Conservation (phyloP, 1,140 invertebrate species). For the Rhizoglyphus robini region DNA sequence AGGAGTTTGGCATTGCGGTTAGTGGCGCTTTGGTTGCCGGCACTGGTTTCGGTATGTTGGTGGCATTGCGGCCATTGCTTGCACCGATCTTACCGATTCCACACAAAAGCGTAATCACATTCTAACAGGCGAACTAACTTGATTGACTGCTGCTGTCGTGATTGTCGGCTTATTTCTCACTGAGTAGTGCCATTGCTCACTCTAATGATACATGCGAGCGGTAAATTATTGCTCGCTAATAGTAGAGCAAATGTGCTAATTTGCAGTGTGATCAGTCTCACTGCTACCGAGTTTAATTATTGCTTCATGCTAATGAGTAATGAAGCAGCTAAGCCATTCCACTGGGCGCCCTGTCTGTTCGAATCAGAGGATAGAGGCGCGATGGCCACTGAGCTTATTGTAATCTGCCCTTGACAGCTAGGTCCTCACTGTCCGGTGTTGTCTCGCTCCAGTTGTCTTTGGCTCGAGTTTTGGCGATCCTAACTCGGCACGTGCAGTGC, state of each 20-base stretch:
- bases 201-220: background rate
- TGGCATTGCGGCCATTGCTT: background rate
- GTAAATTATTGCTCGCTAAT: conserved; percentile 1
- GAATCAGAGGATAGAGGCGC: no score
- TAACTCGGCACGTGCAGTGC: background rate
- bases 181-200: background rate
- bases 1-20: background rate
- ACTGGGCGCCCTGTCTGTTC: no score
- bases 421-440: no score
- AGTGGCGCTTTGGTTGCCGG: background rate
- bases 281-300: conserved; percentile 3
- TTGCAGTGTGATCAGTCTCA: background rate
- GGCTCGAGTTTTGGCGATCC: no score
- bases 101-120: background rate
- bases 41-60: background rate
- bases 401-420: no score
- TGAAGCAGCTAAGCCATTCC: background rate
- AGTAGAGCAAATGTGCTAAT: background rate
- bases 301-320: background rate
- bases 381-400: no score
- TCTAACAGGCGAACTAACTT: background rate
- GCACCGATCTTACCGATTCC: background rate
- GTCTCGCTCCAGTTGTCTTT: no score
- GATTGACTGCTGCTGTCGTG: conserved; percentile 12
- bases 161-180: conserved; percentile 5